Evolutionary conservation across 2,888 invertebrate species (phyloP), one percentile per base, ranked within the genome.

Genomic region (Apodemia zela): DNA sequence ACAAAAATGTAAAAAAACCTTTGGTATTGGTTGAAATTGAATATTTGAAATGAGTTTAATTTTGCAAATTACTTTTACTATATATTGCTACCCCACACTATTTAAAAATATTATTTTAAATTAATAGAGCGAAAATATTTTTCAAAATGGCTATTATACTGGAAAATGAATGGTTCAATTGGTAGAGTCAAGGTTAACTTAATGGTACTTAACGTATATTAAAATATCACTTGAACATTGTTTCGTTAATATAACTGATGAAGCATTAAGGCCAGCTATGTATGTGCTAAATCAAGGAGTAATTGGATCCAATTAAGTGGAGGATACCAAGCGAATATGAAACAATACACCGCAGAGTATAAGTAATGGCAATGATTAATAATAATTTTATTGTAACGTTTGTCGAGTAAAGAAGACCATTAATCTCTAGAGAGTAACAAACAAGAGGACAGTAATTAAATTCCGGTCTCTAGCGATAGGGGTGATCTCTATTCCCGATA

Each of bases 361-460:
- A 67, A 64, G 60, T 67, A 68, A 69, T 66, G 62, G 54, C 57
- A 60, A 64, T 54, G 65, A 67, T 69, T 67, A 67, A 69, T 67
- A 67, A 68, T 70, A 67, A 70, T 66, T 67, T 64, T 66, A 67
- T 67, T 54, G 65, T 38, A 57, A 68, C 64, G 59, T 62, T 65
- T 67, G 66, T 66, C 68, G 63, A 63, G 65, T 68, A 60, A 68
- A 68, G 66, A 58, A 54, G 62, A 63, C 67, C 65, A 74, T 76
- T 74, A 73, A 74, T 78, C 76, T 74, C 70, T 61, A 71, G 77
- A 78, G 81, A 65, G 47, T 62, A 45, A 59, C 63, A 63, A 65
- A 82, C 79, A 80, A 72, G 73, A 74, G 75, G 71, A 47, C 45
- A 77, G 81, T 87, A 87, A 89, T 88, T 85, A 86, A 85, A 89